Evolutionary conservation across 2,797 vertebrate species (phyloP).

Genomic region (Cirrhinus mrigala): DNA sequence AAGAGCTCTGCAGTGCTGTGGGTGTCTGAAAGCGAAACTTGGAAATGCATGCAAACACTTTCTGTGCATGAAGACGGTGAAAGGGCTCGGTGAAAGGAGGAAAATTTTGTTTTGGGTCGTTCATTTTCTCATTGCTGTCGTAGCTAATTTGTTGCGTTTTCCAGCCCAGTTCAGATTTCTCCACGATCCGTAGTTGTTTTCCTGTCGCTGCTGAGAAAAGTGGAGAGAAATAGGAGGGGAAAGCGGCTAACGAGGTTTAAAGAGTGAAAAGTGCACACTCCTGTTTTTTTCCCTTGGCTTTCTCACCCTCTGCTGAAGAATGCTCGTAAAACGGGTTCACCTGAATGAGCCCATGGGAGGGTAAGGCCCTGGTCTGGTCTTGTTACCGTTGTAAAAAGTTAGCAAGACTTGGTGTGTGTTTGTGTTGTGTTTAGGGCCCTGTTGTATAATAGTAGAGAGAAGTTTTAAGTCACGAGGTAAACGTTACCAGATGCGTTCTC

Average conservation of each 20-base stretch:
- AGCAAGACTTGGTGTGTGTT: slow-evolving; percentile 74
- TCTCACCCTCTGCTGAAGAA: slow-evolving; percentile 80
- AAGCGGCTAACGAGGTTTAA: slow-evolving; percentile 72
- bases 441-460: slow-evolving; percentile 73
- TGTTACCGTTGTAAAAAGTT: slow-evolving; percentile 80
- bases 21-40: slow-evolving; percentile 38
- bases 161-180: slow-evolving; percentile 1
- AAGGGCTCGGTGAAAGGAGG: not conserved
- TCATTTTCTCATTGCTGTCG: not conserved
- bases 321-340: slow-evolving; percentile 83
- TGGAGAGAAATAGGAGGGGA: slow-evolving; percentile 66
- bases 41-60: not conserved
- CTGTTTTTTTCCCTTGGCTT: slow-evolving; percentile 70
- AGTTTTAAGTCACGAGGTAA: slow-evolving; percentile 80
- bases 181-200: slow-evolving; percentile 10
- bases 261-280: slow-evolving; percentile 72
- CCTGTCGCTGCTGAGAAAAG: slow-evolving; percentile 3
- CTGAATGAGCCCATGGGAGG: slow-evolving; percentile 80
- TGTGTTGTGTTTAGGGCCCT: slow-evolving; percentile 80
- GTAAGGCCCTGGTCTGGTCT: slow-evolving; percentile 71
- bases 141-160: not conserved
- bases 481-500: slow-evolving; percentile 83
- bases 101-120: not conserved
- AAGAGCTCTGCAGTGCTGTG: slow-evolving; percentile 22
- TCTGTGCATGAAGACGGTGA: slow-evolving; percentile 3